Evolutionary conservation across 1,140 invertebrate species (phyloP), one percentile per base, ranked within the genome.

Genomic region (Drosophila pseudoananassae): DNA sequence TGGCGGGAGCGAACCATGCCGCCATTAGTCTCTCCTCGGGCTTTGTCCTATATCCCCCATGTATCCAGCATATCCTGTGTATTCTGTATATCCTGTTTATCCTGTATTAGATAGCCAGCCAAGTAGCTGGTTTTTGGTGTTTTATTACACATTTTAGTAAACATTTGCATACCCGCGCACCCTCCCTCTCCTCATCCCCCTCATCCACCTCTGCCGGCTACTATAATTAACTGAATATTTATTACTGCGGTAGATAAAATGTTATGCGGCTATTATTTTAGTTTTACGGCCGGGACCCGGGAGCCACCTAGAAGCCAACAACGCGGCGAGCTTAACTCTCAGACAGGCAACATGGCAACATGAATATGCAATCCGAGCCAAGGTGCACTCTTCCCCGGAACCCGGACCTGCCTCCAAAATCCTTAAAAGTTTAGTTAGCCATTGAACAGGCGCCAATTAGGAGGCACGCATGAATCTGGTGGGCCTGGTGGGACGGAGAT

Each of bases 221-320:
- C 83, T 88, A 88, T 88, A 88, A 88, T 88, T 88, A 88, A 88
- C 78, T 88, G 72, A 70, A 83, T 88, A 88, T 88, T 88, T 88
- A 88, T 88, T 88, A 88, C 83, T 88, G 83, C 83, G 83, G 83
- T 88, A 88, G 83, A 88, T 88, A 88, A 88, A 88, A 88, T 88
- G 83, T 82, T 83, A 88, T 88, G 83, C 83, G 71, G 83, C 83
- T 83, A 88, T 88, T 88, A 88, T 88, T 88, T 88, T 88, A 88
- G 84, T 85, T 88, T 88, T 88, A 88, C 87, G 83, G 76, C 46
- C 76, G 55, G 73, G 20, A 20, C 2, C 3, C 20, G 20, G 20
- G 20, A 20, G n/a, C n/a, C n/a, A n/a, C n/a, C n/a, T n/a, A n/a
- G n/a, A n/a, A n/a, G n/a, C n/a, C 74, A 59, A 70, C 63, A 78